Percentiles rank a stretch among this genome's conserved stretches.
These are phyloP conservation scores for Morelia viridis DNA, from an alignment of 2,797 vertebrate genomes.

Conservation along the genomic window DNA sequence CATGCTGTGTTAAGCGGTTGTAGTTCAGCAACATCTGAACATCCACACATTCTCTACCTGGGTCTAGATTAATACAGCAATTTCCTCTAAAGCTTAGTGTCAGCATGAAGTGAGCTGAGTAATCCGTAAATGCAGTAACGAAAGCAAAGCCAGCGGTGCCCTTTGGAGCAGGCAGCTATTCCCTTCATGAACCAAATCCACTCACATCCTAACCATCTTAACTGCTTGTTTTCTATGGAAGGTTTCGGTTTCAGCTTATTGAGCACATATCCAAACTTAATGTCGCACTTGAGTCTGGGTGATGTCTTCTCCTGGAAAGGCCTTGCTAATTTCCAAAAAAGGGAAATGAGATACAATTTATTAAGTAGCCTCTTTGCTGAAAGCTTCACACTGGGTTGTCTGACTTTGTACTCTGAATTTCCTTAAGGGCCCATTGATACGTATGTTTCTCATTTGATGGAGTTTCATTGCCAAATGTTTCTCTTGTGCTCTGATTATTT, in stretches of 20 bases:
- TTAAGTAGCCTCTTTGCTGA: neutral
- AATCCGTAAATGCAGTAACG: neutral
- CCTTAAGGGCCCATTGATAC: neutral
- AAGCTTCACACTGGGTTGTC: neutral
- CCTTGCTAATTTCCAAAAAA: neutral
- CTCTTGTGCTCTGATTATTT: neutral
- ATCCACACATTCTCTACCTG: neutral
- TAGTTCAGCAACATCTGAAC: neutral
- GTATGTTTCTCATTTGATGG: neutral
- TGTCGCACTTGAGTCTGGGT: neutral
- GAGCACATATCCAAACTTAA: neutral
- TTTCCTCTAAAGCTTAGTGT: neutral
- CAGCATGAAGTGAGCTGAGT: neutral
- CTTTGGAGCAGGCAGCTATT: neutral
- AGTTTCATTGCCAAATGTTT: neutral
- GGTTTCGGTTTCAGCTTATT: neutral
- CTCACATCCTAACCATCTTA: constrained; percentile 20
- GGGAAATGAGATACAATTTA: neutral
- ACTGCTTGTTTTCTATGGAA: neutral
- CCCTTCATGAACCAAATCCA: neutral
- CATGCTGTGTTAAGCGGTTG: neutral
- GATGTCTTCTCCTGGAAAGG: neutral
- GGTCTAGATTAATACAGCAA: neutral
- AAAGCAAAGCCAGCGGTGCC: neutral
- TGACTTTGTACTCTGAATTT: neutral